Percentiles rank a stretch among this genome's conserved stretches.
Evolutionary conservation across 2,113 vertebrate species (phyloP).

Genomic region (Antigone vipio): DNA sequence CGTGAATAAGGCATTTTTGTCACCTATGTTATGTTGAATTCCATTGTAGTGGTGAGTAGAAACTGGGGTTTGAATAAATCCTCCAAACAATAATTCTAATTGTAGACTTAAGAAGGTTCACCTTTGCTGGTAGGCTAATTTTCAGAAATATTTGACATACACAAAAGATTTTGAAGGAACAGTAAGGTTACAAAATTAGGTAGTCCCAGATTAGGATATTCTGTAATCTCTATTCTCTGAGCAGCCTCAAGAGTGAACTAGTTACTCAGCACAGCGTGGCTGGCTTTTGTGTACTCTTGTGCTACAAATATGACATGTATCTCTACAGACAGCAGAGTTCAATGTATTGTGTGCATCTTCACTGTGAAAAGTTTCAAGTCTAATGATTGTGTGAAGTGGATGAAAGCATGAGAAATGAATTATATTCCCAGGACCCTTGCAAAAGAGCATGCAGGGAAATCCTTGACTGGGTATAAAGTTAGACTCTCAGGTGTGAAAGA

Average conservation of each 20-base stretch:
- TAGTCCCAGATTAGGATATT: neutral
- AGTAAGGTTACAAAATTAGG: neutral
- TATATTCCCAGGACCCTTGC: neutral
- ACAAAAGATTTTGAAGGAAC: neutral
- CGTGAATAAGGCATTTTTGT: neutral
- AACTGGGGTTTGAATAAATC: neutral
- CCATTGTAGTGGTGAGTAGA: neutral
- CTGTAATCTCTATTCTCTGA: fast-evolving
- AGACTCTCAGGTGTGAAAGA: neutral
- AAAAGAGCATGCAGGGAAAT: neutral
- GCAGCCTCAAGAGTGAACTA: neutral
- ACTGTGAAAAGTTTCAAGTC: neutral
- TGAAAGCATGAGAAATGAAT: neutral
- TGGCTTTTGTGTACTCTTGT: neutral
- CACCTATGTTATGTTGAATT: neutral
- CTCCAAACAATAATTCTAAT: neutral
- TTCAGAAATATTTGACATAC: neutral
- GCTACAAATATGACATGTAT: fast-evolving
- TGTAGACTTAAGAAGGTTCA: neutral
- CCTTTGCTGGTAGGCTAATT: neutral
- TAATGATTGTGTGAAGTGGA: neutral
- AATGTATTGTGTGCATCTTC: neutral
- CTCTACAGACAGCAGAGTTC: neutral
- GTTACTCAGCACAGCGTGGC: neutral
- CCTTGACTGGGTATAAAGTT: neutral